Evolutionary conservation across 2,888 invertebrate genomes (phyloP).

Genomic region (Cataglyphis albicans): DNA sequence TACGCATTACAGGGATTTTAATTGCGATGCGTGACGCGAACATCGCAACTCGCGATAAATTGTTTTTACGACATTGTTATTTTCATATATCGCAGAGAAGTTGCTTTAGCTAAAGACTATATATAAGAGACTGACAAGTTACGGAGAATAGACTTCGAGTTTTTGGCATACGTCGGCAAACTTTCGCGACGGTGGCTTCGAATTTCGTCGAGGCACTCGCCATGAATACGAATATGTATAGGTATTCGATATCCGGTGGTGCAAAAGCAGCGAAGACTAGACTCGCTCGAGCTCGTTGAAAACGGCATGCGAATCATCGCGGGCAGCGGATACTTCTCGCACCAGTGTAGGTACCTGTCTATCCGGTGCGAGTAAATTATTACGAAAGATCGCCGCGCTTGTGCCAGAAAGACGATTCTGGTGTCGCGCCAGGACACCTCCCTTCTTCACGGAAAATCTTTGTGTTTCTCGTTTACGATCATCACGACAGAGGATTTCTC

Average conservation of each 20-base stretch:
- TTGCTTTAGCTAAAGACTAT: not conserved
- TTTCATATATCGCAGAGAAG: not conserved
- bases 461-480: constrained; percentile 44
- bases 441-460: constrained; percentile 33
- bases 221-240: not conserved
- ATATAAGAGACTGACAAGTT: not conserved
- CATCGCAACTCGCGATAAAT: not conserved
- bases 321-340: not conserved
- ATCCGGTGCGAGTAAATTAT: constrained; percentile 47
- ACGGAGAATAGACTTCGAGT: not conserved
- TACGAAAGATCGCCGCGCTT: constrained; percentile 51
- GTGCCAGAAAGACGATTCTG: constrained; percentile 55
- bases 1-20: not conserved
- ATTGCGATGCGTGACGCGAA: not conserved
- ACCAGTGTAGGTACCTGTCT: not conserved
- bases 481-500: constrained; percentile 53
- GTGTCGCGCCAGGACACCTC: constrained; percentile 58
- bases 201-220: not conserved
- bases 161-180: constrained; percentile 8
- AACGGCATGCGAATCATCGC: not conserved
- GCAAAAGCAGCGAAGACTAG: not conserved
- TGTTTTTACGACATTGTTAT: not conserved
- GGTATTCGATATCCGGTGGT: not conserved
- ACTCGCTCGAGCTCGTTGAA: not conserved
- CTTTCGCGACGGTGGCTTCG: not conserved